phyloP scores from a whole-genome alignment of 1,140 invertebrate species.

The Drosophila kohkoa region DNA sequence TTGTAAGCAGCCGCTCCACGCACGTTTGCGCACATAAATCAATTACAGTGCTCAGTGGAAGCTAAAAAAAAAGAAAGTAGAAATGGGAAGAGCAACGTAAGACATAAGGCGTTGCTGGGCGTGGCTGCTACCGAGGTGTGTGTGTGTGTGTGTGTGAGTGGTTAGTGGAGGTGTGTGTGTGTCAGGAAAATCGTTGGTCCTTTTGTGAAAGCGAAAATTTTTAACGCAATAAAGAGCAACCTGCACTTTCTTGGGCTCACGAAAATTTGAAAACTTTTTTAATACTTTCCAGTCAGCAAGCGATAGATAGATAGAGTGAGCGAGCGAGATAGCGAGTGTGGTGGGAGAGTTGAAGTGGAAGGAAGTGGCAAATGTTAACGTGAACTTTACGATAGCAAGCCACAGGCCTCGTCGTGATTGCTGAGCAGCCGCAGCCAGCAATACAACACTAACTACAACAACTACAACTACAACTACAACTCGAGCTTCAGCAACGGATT shows the following conservation, averaged over 20 bases:
- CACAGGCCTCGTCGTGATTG: constrained; percentile 45
- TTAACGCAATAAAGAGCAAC: constrained; percentile 79
- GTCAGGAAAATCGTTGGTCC: constrained; percentile 32
- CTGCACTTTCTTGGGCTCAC: constrained; percentile 68
- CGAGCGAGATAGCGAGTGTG: not conserved
- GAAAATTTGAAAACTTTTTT: constrained; percentile 81
- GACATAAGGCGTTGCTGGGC: constrained; percentile 18
- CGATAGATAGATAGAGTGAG: not conserved
- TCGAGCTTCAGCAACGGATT: constrained; percentile 27
- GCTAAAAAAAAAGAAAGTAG: constrained; percentile 23
- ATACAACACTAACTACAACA: not conserved
- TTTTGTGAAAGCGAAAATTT: constrained; percentile 73
- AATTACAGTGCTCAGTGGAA: constrained; percentile 69
- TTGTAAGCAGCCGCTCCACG: constrained; percentile 75
- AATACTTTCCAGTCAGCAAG: constrained; percentile 54
- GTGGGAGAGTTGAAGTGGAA: constrained; percentile 5
- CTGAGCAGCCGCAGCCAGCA: not conserved
- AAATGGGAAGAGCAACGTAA: constrained; percentile 39
- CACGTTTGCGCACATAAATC: constrained; percentile 78
- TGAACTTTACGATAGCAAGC: constrained; percentile 53
- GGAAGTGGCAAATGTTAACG: constrained; percentile 43
- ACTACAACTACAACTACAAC: not conserved
- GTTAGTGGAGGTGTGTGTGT: constrained; percentile 17
- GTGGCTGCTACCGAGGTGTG: constrained; percentile 44
- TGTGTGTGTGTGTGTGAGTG: constrained; percentile 9